These are phyloP conservation scores for Conopomorpha cramerella DNA, from an alignment of 1,140 invertebrate genomes.

Conservation along the genomic window DNA sequence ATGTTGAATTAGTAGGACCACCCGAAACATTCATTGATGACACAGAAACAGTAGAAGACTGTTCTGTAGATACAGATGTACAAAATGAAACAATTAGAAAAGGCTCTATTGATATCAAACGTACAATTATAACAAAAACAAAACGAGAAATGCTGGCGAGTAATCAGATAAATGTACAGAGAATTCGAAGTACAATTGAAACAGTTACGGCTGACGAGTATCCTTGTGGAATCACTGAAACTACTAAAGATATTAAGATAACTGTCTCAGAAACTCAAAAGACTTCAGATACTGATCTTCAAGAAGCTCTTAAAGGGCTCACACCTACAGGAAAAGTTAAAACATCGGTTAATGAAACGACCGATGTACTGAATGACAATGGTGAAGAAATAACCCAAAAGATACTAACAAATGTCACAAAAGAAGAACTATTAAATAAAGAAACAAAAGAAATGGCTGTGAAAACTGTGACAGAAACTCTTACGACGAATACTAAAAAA, in stretches of 20 bases:
- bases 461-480: slow-evolving; percentile 53
- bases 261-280: slow-evolving; percentile 57
- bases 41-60: slow-evolving; percentile 45
- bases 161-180: slow-evolving; percentile 37
- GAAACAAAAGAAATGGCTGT: slow-evolving; percentile 45
- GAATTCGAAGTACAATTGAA: slow-evolving; percentile 51
- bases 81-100: slow-evolving; percentile 39
- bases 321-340: slow-evolving; percentile 45
- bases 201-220: slow-evolving; percentile 54
- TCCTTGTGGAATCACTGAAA: slow-evolving; percentile 53
- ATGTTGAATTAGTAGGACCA: slow-evolving; percentile 13
- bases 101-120: slow-evolving; percentile 31
- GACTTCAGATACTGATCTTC: slow-evolving; percentile 46
- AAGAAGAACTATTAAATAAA: slow-evolving; percentile 49
- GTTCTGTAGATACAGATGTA: slow-evolving; percentile 38
- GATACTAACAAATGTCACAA: slow-evolving; percentile 41
- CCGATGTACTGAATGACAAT: slow-evolving; percentile 29
- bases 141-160: slow-evolving; percentile 49
- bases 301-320: slow-evolving; percentile 40
- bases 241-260: slow-evolving; percentile 58
- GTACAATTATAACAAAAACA: slow-evolving; percentile 49
- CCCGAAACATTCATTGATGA: slow-evolving; percentile 25
- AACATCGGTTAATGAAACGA: slow-evolving; percentile 42
- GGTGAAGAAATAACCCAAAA: slow-evolving; percentile 41
- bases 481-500: slow-evolving; percentile 42